Conservation (phyloP, 2,113 vertebrate species). For the Talpa occidentalis region DNA sequence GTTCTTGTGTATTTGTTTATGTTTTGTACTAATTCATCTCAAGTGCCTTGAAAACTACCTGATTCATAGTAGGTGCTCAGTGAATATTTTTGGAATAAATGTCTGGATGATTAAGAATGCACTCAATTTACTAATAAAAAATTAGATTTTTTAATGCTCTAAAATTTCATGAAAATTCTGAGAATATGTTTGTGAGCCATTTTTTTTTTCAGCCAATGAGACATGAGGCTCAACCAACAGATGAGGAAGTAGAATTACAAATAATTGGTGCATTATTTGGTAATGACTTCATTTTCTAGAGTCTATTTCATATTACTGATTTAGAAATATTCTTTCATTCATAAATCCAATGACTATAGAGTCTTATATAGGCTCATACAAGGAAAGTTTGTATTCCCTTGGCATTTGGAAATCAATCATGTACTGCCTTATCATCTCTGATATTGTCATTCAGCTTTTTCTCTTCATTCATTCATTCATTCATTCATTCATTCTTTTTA, state of each 20-base stretch:
- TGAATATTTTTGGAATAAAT: slow-evolving; percentile 12
- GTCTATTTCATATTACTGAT: neutral
- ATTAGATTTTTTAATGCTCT: neutral
- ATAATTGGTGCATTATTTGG: slow-evolving; percentile 29
- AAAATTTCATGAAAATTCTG: slow-evolving; percentile 32
- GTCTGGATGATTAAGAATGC: slow-evolving; percentile 13
- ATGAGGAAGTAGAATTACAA: slow-evolving; percentile 30
- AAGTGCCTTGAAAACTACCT: neutral
- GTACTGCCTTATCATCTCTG: slow-evolving; percentile 1
- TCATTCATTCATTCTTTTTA: slow-evolving; percentile 23
- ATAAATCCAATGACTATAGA: slow-evolving; percentile 19
- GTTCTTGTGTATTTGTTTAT: neutral
- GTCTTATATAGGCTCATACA: neutral
- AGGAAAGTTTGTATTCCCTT: slow-evolving; percentile 21
- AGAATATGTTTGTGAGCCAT: neutral
- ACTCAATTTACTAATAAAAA: neutral
- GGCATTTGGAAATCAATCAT: slow-evolving; percentile 32
- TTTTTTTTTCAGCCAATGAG: slow-evolving; percentile 17
- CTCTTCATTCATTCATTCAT: neutral
- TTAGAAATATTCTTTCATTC: slow-evolving; percentile 34
- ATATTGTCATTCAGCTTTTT: slow-evolving; percentile 21
- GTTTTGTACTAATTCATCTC: neutral
- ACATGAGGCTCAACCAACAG: neutral
- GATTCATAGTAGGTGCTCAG: neutral
- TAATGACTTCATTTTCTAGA: slow-evolving; percentile 8